Conservation (phyloP, 2,888 invertebrate genomes). For the Emmelina monodactyla region DNA sequence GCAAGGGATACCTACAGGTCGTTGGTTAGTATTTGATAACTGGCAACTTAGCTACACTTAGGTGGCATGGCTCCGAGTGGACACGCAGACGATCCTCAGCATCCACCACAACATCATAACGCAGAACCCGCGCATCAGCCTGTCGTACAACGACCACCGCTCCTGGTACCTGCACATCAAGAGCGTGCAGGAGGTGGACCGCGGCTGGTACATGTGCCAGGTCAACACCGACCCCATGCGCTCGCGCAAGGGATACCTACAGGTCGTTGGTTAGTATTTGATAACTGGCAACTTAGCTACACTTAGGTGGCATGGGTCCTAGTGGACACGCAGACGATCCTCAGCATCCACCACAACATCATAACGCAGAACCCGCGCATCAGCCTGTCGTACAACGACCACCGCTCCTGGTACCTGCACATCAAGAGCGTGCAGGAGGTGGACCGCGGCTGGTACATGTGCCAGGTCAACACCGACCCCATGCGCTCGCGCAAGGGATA, state of each 20-base stretch:
- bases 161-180: constrained; percentile 92
- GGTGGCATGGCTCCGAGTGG: constrained; percentile 94
- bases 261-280: constrained; percentile 82
- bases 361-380: constrained; percentile 84
- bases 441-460: constrained; percentile 92
- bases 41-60: no score
- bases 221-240: constrained; percentile 95
- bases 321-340: constrained; percentile 90
- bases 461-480: constrained; percentile 91
- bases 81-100: constrained; percentile 90
- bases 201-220: constrained; percentile 94
- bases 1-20: constrained; percentile 89
- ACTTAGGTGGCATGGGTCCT: constrained; percentile 90
- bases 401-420: constrained; percentile 90
- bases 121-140: constrained; percentile 86
- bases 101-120: constrained; percentile 93
- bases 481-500: constrained; percentile 88
- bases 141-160: constrained; percentile 88
- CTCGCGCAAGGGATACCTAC: constrained; percentile 86
- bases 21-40: constrained; percentile 78
- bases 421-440: constrained; percentile 87
- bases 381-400: constrained; percentile 85
- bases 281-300: no score
- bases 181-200: constrained; percentile 85
- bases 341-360: constrained; percentile 91